Base-by-base conservation (phyloP, 2,797 vertebrate species). In the Manis pentadactyla region DNA sequence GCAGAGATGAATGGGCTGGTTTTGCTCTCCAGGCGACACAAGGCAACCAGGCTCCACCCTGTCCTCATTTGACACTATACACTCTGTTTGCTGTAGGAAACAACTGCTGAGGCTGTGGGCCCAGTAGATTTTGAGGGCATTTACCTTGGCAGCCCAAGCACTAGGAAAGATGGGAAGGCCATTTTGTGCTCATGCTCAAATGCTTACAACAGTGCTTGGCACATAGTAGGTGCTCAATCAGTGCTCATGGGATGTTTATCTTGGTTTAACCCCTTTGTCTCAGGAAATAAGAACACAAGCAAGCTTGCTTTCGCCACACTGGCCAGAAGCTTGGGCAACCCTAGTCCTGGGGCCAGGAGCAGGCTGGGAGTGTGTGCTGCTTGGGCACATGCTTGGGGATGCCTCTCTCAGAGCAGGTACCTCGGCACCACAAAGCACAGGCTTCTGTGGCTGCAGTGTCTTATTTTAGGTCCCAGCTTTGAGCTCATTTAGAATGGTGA, bases 401-500 rank as follows among this genome's bases (percentile, higher is more conserved):
- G 59, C 39, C 39, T 61, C 31, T 13, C 8, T 18, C 57, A 31
- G 68, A 74, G 18, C 39, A 29, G 9, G 19, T 1, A 18, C 93
- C 88, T 39, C 3, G 0, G 9, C 4, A 17, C 64, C 51, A 63
- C 19, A 71, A 31, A 93, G 88, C 86, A 96, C 17, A 57, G 31
- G 37, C 27, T 78, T 69, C 46, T 46, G 55, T 0, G 10, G 39
- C n/a, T 21, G 1, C 3, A 1, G 18, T 29, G 13, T 42, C 55
- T 66, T 64, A 63, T 86, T 49, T 90, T 31, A 71, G 79, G 49
- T 46, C 81, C 39, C 84, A 81, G 73, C 64, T 91, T 15, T 11
- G 21, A 97, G 69, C 74, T 96, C 37, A 51, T 66, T 93, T 82
- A 92, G 37, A 71, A 14, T 39, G 31, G 31, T 64, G 57, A 96